Base-by-base conservation (phyloP, 2,888 invertebrate genomes). In the Drosophila affinis region DNA sequence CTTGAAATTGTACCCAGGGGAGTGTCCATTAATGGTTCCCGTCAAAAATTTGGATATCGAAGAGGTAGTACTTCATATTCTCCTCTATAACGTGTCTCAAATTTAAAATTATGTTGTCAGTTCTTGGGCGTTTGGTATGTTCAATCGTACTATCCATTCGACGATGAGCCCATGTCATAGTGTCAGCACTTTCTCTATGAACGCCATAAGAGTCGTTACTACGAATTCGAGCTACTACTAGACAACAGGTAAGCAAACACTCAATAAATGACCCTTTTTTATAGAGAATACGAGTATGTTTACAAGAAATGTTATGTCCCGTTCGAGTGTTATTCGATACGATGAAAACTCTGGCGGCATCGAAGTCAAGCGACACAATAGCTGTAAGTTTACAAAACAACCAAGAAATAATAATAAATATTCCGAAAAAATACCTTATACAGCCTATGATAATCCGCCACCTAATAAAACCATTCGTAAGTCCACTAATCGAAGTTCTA, bases 101-200 rank as follows among this genome's bases (percentile, higher is more conserved):
- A n/a, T n/a, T 32, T 0, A 5, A 3, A 34, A 34, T 48, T 2
- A 12, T 12, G 3, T 14, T 12, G 6, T 14, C 24, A 95, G 95
- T 95, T 95, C 85, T 82, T 95, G 71, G 96, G 96, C 34, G 94
- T 93, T 88, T 96, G 96, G 96, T 96, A 95, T 88, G n/a, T 39
- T 7, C 39, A 39, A n/a, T 39, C 39, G 0, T 1, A n/a, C 96
- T 96, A 96, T 90, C 95, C 95, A 85, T 94, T 95, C 29, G 48
- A 24, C 7, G 39, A 27, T 49, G 58, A 46, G 5, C 4, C 46
- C 29, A 14, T 5, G 1, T 3, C 5, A 3, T n/a, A 49, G 1
- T 49, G 49, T 21, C 45, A 34, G 10, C 39, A 48, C 14, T 49
- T 58, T 34, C 3, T 9, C 39, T 39, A 49, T 39, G 12, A 46